Percentiles rank a stretch among this genome's conserved stretches.
phyloP scores from a whole-genome alignment of 2,113 vertebrate genomes.

The Chunga burmeisteri region DNA sequence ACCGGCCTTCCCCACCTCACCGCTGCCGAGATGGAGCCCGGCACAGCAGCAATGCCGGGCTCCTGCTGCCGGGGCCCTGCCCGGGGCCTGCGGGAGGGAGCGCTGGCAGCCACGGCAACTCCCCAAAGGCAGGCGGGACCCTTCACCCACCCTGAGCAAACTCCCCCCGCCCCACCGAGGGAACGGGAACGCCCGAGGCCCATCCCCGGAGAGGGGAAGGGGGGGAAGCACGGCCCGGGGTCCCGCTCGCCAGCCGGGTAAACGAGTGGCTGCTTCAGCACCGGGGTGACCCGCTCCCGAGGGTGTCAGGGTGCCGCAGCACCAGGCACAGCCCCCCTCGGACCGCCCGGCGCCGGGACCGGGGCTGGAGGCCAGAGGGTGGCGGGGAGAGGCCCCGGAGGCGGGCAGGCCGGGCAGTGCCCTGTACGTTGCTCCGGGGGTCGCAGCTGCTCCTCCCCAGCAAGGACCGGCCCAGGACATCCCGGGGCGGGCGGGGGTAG shows the following conservation, averaged over 20 bases:
- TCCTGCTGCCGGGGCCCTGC: background rate
- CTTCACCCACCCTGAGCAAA: background rate
- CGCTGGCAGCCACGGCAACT: background rate
- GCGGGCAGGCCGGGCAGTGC: too few relatives aligned
- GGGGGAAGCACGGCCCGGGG: too few relatives aligned
- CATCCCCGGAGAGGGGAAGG: too few relatives aligned
- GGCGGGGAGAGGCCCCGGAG: background rate
- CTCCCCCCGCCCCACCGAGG: background rate
- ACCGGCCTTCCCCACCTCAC: background rate
- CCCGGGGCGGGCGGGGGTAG: background rate
- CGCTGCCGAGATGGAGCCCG: background rate
- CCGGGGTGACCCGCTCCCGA: too few relatives aligned
- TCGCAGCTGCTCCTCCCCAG: background rate
- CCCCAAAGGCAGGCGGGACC: too few relatives aligned
- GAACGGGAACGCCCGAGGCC: background rate
- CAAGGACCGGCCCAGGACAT: too few relatives aligned
- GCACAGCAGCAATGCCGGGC: background rate
- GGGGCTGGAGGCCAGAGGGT: too few relatives aligned
- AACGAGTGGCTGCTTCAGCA: too few relatives aligned
- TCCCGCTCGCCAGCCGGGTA: background rate
- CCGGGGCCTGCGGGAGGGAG: too few relatives aligned
- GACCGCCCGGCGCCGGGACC: background rate
- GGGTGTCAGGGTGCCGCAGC: background rate
- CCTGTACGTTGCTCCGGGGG: background rate
- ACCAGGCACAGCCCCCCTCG: too few relatives aligned